Evolutionary conservation across 2,113 vertebrate species (phyloP).

Genomic region (Atrichornis clamosus): DNA sequence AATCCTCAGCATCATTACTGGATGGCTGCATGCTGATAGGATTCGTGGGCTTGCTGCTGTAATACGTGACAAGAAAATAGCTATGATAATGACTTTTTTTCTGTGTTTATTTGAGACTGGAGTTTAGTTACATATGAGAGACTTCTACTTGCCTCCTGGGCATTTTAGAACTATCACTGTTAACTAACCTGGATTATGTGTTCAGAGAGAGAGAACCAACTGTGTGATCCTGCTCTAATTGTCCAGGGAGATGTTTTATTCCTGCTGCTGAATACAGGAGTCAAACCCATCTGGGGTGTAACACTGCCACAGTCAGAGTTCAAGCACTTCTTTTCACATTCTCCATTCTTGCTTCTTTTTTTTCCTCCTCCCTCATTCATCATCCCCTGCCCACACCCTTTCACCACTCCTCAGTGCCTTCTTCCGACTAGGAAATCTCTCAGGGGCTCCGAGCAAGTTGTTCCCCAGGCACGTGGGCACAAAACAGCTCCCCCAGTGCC

Average conservation of each 20-base stretch:
- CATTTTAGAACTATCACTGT: neutral
- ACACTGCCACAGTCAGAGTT: neutral
- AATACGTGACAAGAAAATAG: neutral
- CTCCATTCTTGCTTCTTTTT: neutral
- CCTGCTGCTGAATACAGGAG: neutral
- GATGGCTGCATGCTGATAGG: neutral
- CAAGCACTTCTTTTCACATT: slow-evolving; percentile 30
- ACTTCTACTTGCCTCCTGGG: neutral
- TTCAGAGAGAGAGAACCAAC: neutral
- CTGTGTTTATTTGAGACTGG: neutral
- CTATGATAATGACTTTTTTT: neutral
- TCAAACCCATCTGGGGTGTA: slow-evolving; percentile 7
- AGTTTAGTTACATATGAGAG: neutral
- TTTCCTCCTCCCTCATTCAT: slow-evolving; percentile 5
- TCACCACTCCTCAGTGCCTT: neutral
- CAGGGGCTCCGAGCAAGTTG: neutral
- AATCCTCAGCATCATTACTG: neutral
- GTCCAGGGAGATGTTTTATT: neutral
- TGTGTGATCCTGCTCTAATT: neutral
- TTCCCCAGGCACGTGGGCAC: neutral
- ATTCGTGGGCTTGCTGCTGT: neutral
- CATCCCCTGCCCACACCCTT: neutral
- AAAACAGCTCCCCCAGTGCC: neutral
- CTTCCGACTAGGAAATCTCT: neutral
- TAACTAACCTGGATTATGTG: neutral